phyloP scores from a whole-genome alignment of 1,140 invertebrate species.

The Dolichoris vasculosae region DNA sequence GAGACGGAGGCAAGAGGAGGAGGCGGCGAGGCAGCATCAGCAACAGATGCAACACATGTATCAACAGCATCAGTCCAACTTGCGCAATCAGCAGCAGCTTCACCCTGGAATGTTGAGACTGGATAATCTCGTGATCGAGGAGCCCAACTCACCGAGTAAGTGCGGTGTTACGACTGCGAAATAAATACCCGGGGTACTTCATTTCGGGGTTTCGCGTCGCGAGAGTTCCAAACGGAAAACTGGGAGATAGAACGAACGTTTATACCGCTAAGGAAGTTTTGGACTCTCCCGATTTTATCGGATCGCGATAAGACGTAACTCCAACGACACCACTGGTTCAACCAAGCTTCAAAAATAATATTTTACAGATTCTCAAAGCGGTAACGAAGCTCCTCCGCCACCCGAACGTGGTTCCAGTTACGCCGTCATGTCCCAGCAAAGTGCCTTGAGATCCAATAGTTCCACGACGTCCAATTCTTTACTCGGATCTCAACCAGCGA shows the following conservation, averaged over 20 bases:
- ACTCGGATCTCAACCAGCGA: constrained; percentile 60
- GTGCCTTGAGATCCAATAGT: constrained; percentile 70
- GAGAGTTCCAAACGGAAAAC: no score
- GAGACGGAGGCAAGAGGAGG: constrained; percentile 74
- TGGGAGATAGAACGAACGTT: no score
- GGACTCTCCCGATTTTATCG: no score
- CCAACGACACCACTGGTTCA: no score
- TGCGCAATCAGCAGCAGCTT: constrained; percentile 62
- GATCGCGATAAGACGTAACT: no score
- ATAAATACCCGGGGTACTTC: no score
- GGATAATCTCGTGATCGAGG: constrained; percentile 76
- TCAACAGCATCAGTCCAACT: constrained; percentile 61
- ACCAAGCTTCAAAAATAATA: neutral
- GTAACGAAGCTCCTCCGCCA: constrained; percentile 79
- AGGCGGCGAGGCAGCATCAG: constrained; percentile 67
- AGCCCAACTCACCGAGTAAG: constrained; percentile 68
- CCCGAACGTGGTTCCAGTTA: constrained; percentile 88
- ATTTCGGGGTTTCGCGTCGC: no score
- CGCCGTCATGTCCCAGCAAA: constrained; percentile 83
- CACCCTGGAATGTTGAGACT: constrained; percentile 73
- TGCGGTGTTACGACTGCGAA: no score
- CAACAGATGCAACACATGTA: constrained; percentile 65
- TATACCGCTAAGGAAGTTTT: no score
- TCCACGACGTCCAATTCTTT: constrained; percentile 69
- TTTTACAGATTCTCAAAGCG: constrained; percentile 64